A percentile compares a stretch with the other conserved stretches of the same genome.
These are phyloP conservation scores for Dromius quadrimaculatus DNA, from an alignment of 2,888 invertebrate genomes.

Conservation along the genomic window DNA sequence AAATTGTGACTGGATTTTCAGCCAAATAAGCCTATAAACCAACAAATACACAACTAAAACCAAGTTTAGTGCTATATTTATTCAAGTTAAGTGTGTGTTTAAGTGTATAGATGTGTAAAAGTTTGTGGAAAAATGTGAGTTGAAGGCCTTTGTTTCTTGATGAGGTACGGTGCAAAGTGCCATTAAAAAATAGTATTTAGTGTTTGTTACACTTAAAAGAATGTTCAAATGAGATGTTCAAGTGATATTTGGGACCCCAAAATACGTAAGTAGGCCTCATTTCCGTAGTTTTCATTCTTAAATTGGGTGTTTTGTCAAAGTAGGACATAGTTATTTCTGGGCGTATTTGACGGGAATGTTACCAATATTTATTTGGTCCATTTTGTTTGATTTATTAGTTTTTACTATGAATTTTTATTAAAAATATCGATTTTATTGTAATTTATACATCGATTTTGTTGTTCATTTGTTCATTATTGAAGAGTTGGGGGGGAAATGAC, in stretches of 20 bases:
- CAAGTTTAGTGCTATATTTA: neutral
- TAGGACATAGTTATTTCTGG: conserved; percentile 45
- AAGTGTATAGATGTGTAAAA: conserved; percentile 27
- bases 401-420: conserved; percentile 57
- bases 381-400: conserved; percentile 63
- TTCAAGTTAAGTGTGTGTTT: neutral
- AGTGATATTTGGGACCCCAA: neutral
- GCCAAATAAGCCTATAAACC: neutral
- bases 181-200: conserved; percentile 27
- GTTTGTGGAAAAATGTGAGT: conserved; percentile 39
- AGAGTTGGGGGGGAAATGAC: neutral
- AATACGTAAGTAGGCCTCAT: conserved; percentile 12
- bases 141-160: conserved; percentile 39
- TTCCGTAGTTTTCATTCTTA: conserved; percentile 14
- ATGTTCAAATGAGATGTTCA: conserved; percentile 31
- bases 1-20: conserved; percentile 30
- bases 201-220: neutral
- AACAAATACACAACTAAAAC: neutral
- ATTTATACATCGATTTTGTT: conserved; percentile 47
- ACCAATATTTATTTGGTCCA: conserved; percentile 63
- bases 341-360: conserved; percentile 59
- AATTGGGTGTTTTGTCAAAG: conserved; percentile 33
- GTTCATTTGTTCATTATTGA: conserved; percentile 6
- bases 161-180: conserved; percentile 34
- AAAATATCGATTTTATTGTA: conserved; percentile 55